Base-by-base conservation (phyloP, 2,888 invertebrate genomes). In the Anaspis maculata region DNA sequence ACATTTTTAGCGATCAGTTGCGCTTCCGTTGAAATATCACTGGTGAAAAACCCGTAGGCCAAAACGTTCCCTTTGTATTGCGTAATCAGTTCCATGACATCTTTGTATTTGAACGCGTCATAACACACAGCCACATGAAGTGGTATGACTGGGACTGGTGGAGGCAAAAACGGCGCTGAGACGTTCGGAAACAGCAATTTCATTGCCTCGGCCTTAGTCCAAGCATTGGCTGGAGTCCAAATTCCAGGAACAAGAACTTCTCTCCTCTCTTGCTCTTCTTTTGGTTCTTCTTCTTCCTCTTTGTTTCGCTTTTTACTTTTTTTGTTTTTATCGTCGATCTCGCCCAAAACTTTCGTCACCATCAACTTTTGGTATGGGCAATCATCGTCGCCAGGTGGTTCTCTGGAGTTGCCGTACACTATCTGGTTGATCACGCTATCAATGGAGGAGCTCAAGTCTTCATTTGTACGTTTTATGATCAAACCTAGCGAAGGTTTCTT, bases 41-140 rank as follows among this genome's bases (percentile, higher is more conserved):
- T 75, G 1, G 77, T 75, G 51, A 82, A 87, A 62, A 78, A 83
- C 1, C 84, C 86, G 52, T 76, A 77, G 25, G 72, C 65, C 24
- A 81, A 67, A 2, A 85, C 61, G 3, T 77, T 71, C 0, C 72
- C 65, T 2, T 57, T 54, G 30, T 71, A 71, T 4, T 68, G 62
- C 10, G 66, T 50, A 37, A 69, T 69, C 4, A 74, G 56, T 13
- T 71, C 68, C 28, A 76, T 63, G 16, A 82, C 71, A 16, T 78
- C 79, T 34, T 69, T 70, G 1, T 79, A 72, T 59, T 80, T 83
- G 57, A 73, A 74, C 4, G 79, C 77, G 29, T 82, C 79, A 55
- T 77, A 84, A 42, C 79, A 72, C 44, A 85, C 69, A 2, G 76
- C 72, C 33, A 80, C 57, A 62, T 79, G 78, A 0, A 80, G 80